phyloP scores from a whole-genome alignment of 2,113 vertebrate species.

The Astur gentilis region DNA sequence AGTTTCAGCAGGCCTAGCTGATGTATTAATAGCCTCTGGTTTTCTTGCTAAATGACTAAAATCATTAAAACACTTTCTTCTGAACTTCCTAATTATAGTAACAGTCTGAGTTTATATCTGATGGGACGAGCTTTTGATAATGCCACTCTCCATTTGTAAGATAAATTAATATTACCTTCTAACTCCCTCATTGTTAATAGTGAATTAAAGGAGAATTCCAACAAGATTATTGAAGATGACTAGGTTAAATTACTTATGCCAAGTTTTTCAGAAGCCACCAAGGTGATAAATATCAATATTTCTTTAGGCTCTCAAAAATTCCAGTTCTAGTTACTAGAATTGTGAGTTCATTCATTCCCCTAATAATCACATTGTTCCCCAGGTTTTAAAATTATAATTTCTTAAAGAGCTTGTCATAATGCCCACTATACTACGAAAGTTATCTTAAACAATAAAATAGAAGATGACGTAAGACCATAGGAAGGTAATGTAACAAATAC shows the following conservation, averaged over 20 bases:
- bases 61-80: neutral
- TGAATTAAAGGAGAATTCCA: neutral
- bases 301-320: neutral
- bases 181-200: neutral
- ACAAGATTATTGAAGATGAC: neutral
- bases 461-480: neutral
- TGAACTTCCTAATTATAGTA: neutral
- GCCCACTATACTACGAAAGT: neutral
- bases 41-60: neutral
- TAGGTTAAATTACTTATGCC: neutral
- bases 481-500: neutral
- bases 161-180: neutral
- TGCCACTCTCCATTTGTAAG: neutral
- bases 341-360: neutral
- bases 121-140: neutral
- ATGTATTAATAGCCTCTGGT: neutral
- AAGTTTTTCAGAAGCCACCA: neutral
- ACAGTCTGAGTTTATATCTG: neutral
- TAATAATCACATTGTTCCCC: neutral
- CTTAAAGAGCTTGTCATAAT: neutral
- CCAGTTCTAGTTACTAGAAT: neutral
- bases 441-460: neutral
- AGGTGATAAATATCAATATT: neutral
- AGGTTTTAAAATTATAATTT: neutral
- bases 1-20: neutral